phyloP scores from a whole-genome alignment of 2,113 vertebrate genomes.

The Tiliqua scincoides region DNA sequence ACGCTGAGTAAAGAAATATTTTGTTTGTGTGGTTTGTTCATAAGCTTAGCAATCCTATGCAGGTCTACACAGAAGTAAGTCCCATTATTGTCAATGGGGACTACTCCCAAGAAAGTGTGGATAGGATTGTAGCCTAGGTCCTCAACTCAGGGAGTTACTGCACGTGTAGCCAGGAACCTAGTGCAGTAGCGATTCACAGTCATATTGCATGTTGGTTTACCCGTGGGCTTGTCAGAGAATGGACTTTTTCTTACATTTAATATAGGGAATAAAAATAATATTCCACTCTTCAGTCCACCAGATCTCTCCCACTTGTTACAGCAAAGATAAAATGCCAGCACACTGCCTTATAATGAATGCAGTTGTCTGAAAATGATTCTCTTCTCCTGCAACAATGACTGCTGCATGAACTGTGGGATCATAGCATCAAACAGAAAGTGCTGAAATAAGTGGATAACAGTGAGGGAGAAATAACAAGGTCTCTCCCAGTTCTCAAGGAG shows the following conservation, averaged over 20 bases:
- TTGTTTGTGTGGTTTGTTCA: too few relatives aligned
- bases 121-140: neutral
- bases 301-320: neutral
- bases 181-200: neutral
- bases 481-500: neutral
- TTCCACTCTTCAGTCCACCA: neutral
- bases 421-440: neutral
- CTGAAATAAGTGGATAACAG: neutral
- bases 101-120: neutral
- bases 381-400: neutral
- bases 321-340: neutral
- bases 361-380: neutral
- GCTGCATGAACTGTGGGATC: neutral
- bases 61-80: too few relatives aligned
- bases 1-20: too few relatives aligned
- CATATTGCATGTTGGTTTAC: neutral
- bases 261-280: rapidly evolving
- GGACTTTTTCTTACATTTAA: neutral
- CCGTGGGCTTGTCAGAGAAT: rapidly evolving
- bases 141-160: neutral
- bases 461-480: neutral
- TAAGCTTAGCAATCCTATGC: too few relatives aligned
- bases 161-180: neutral
- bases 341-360: neutral
- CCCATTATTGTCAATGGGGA: neutral